Percentiles rank a stretch among this genome's conserved stretches.
These are phyloP conservation scores for Ctenoplectra terminalis DNA, from an alignment of 1,140 invertebrate species.

Conservation along the genomic window DNA sequence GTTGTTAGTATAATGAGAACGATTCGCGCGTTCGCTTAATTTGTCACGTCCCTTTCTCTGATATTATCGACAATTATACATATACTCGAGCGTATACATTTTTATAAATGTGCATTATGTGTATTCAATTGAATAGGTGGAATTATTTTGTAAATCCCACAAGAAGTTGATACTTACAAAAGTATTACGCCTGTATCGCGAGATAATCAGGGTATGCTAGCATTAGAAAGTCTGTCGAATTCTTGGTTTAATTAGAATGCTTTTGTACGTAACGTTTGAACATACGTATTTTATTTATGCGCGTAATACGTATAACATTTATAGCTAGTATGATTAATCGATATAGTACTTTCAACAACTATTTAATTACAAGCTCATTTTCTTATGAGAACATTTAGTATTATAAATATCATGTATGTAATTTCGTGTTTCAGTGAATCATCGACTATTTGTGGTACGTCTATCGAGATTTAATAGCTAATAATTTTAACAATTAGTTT, in stretches of 20 bases:
- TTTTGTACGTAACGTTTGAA: conserved; percentile 5
- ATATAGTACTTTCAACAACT: background rate
- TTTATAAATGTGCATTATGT: conserved; percentile 30
- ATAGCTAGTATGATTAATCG: background rate
- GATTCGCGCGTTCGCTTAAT: background rate
- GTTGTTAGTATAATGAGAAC: conserved; percentile 16
- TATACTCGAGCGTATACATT: background rate
- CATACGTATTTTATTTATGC: conserved; percentile 17
- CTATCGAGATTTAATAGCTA: conserved; percentile 5
- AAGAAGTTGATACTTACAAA: conserved; percentile 8
- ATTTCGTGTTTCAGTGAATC: conserved; percentile 9
- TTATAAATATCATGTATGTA: conserved; percentile 26
- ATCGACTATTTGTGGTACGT: background rate
- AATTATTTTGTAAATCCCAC: conserved; percentile 21
- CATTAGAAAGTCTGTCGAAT: background rate
- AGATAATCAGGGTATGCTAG: conserved; percentile 27
- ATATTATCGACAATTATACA: conserved; percentile 10
- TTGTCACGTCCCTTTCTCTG: background rate
- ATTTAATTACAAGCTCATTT: conserved; percentile 31
- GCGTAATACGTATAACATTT: background rate
- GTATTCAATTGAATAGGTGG: conserved; percentile 2
- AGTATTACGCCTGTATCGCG: conserved; percentile 2
- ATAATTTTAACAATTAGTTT: conserved; percentile 16
- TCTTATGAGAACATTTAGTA: conserved; percentile 12
- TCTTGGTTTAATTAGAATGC: background rate